These are phyloP conservation scores for Anseranas semipalmata DNA, from an alignment of 2,113 vertebrate genomes.

Conservation along the genomic window DNA sequence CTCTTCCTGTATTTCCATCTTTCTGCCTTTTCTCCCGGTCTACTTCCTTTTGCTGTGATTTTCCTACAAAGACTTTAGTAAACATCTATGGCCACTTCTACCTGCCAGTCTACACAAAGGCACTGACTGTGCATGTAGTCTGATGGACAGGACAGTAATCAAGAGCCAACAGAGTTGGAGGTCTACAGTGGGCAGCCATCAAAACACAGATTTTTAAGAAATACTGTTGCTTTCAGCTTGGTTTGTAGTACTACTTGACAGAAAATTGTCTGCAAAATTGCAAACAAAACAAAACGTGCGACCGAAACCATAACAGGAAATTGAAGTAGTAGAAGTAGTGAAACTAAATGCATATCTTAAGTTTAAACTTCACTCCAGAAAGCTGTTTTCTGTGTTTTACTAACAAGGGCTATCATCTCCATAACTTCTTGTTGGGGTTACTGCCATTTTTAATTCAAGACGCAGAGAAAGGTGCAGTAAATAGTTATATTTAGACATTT, in stretches of 20 bases:
- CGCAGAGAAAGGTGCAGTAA: not conserved
- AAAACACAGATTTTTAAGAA: not conserved
- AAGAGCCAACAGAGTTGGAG: not conserved
- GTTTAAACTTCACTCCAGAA: not conserved
- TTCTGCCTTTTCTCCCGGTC: not conserved
- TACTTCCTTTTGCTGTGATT: not conserved
- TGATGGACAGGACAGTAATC: not conserved
- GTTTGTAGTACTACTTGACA: not conserved
- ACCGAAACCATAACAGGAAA: constrained; percentile 29
- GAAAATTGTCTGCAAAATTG: not conserved
- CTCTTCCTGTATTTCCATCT: not conserved
- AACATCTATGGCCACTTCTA: not conserved
- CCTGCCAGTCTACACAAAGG: not conserved
- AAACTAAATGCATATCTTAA: not conserved
- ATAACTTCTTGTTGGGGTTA: not conserved
- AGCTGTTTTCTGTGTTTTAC: not conserved
- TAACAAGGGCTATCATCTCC: not conserved
- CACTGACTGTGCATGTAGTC: not conserved
- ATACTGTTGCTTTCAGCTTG: not conserved
- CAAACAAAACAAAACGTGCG: not conserved
- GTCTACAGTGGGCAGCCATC: not conserved
- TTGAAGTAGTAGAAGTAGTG: not conserved
- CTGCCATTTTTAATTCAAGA: not conserved
- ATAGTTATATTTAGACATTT: not conserved
- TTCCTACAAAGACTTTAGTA: not conserved